Evolutionary conservation across 2,797 vertebrate species (phyloP), one percentile per base, ranked within the genome.

Genomic region (Chaetophractus vellerosus): DNA sequence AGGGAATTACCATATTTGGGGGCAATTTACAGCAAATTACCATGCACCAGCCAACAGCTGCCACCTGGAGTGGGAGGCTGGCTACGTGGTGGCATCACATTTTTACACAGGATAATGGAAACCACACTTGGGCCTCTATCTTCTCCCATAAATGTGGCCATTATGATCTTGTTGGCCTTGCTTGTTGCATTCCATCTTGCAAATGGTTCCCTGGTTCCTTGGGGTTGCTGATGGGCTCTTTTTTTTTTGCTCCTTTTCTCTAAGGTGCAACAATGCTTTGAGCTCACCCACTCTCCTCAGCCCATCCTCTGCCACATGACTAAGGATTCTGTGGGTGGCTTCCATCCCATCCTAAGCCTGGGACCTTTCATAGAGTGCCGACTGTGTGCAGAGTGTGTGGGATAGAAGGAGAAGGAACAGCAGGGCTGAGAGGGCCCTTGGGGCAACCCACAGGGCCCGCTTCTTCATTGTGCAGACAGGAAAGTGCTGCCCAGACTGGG

Each of bases 21-120:
- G 96, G 71, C 91, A 95, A 98, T 98, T 98, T 97, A 93, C 97
- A 97, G 97, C 75, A 87, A 97, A 97, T 98, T 97, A 97, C 95
- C 93, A 91, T 90, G 93, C 95, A 95, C 90, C 95, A 81, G 97
- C 96, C 97, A 96, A 93, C 96, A 98, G 96, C 97, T 97, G 97
- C 95, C 2, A 83, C 96, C 88, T 45, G 88, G 96, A 97, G 97
- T 18, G 21, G 96, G 85, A 96, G 95, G 72, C 90, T 75, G 96
- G 85, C 92, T 93, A 86, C 75, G 55, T 3, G 0, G 91, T 84
- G 90, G 78, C 14, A 84, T 96, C 93, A 72, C 96, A 97, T 97
- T 97, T 94, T 94, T 98, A 94, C 96, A 95, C 93, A 81, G 0
- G 71, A 84, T 97, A 96, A 97, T 97, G 97, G 97, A 96, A 96